phyloP scores from a whole-genome alignment of 2,888 invertebrate genomes.

The Eristalis intricaria region DNA sequence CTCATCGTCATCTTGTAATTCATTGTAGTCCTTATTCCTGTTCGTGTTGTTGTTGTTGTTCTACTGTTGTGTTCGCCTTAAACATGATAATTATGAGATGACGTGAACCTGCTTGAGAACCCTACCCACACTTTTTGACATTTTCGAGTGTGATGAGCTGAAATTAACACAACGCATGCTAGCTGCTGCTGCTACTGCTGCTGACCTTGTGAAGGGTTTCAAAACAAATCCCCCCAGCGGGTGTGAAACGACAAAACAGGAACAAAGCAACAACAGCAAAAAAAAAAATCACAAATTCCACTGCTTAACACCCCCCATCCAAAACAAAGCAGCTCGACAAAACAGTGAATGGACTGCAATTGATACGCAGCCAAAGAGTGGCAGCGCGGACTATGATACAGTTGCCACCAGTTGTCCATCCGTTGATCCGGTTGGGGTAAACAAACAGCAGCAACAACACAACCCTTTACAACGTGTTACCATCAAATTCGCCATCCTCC shows the following conservation, averaged over 20 bases:
- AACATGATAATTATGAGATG: constrained; percentile 32
- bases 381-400: constrained; percentile 61
- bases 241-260: constrained; percentile 15
- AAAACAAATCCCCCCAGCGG: constrained; percentile 26
- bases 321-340: not conserved
- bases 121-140: not conserved
- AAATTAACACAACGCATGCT: not conserved
- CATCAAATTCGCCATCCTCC: constrained; percentile 33
- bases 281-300: constrained; percentile 38
- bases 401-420: constrained; percentile 70
- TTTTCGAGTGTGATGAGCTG: constrained; percentile 12
- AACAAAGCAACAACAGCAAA: too few species aligned
- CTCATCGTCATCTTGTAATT: constrained; percentile 29
- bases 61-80: constrained; percentile 31
- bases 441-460: constrained; percentile 56
- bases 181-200: constrained; percentile 17
- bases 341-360: constrained; percentile 55
- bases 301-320: not conserved
- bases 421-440: constrained; percentile 36
- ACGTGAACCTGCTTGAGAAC: constrained; percentile 20
- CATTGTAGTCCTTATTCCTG: constrained; percentile 44
- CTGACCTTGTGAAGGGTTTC: constrained; percentile 63
- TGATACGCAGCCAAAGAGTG: constrained; percentile 38
- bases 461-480: constrained; percentile 53
- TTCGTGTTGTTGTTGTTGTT: constrained; percentile 5